Conservation (phyloP, 2,888 invertebrate species). For the Cataglyphis altisquamis region DNA sequence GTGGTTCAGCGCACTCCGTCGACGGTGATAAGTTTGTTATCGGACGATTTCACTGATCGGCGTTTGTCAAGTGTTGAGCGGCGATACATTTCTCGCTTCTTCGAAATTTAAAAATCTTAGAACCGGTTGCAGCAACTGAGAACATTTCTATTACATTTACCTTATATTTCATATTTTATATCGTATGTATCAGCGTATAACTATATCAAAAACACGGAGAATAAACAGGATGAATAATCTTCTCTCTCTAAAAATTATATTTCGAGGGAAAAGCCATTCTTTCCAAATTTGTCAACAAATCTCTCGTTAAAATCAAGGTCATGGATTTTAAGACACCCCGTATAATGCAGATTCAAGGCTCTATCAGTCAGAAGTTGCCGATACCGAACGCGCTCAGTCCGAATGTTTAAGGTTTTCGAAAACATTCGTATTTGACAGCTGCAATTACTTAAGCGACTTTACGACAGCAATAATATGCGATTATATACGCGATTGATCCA, state of each 20-base stretch:
- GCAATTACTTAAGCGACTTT: slow-evolving; percentile 50
- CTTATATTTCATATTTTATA: neutral
- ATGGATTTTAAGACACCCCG: neutral
- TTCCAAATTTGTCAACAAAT: neutral
- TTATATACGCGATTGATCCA: slow-evolving; percentile 51
- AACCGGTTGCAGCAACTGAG: neutral
- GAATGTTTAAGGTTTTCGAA: neutral
- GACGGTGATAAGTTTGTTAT: slow-evolving; percentile 24
- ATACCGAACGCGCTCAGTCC: neutral
- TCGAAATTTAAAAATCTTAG: neutral
- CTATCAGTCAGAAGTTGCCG: neutral
- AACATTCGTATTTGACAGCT: neutral
- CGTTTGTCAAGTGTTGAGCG: slow-evolving; percentile 25
- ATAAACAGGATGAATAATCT: neutral
- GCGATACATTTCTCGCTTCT: neutral
- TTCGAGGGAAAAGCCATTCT: neutral
- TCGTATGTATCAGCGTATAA: neutral
- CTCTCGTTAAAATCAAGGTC: slow-evolving; percentile 14
- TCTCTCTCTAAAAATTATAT: neutral
- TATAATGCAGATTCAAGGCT: neutral
- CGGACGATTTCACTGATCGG: slow-evolving; percentile 40
- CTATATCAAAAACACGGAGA: neutral
- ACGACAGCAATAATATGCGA: slow-evolving; percentile 30
- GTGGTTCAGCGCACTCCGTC: slow-evolving; percentile 28
- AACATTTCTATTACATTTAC: neutral